phyloP scores from a whole-genome alignment of 2,113 vertebrate species.

The Mesocricetus auratus region DNA sequence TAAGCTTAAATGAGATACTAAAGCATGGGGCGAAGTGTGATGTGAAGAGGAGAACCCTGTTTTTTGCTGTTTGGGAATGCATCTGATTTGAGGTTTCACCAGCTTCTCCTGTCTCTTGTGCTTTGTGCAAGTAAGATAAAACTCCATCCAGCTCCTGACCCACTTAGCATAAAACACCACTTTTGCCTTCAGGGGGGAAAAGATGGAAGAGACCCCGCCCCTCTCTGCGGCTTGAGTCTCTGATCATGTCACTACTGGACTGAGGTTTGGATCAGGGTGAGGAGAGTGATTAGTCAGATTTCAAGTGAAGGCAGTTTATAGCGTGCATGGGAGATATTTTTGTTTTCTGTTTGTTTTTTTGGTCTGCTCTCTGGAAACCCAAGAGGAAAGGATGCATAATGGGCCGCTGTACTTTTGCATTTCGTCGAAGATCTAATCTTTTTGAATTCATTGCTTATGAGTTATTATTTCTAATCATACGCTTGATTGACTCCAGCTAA shows the following conservation, averaged over 20 bases:
- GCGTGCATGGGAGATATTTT: slow-evolving; percentile 37
- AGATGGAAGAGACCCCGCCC: background rate
- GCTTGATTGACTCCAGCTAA: slow-evolving; percentile 87
- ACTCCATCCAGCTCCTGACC: background rate
- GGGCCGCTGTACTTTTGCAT: slow-evolving; percentile 76
- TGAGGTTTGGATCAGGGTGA: slow-evolving; percentile 42
- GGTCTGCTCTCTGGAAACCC: slow-evolving; percentile 71
- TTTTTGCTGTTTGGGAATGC: background rate
- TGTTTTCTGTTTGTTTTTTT: slow-evolving; percentile 37
- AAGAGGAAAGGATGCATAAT: slow-evolving; percentile 75
- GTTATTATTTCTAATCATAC: slow-evolving; percentile 88
- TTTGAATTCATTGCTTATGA: slow-evolving; percentile 86
- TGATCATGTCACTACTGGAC: slow-evolving; percentile 49
- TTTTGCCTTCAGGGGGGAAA: background rate
- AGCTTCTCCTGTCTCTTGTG: background rate
- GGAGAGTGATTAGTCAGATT: slow-evolving; percentile 68
- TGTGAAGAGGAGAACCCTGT: background rate
- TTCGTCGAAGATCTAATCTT: slow-evolving; percentile 84
- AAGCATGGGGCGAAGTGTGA: background rate
- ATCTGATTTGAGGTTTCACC: background rate
- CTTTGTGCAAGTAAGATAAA: slow-evolving; percentile 18
- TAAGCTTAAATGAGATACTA: slow-evolving; percentile 41
- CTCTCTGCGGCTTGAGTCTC: background rate
- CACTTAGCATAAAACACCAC: background rate
- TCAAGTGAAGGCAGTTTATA: slow-evolving; percentile 68